These are phyloP conservation scores for Prunella fulvescens DNA, from an alignment of 2,113 vertebrate species.

Conservation along the genomic window DNA sequence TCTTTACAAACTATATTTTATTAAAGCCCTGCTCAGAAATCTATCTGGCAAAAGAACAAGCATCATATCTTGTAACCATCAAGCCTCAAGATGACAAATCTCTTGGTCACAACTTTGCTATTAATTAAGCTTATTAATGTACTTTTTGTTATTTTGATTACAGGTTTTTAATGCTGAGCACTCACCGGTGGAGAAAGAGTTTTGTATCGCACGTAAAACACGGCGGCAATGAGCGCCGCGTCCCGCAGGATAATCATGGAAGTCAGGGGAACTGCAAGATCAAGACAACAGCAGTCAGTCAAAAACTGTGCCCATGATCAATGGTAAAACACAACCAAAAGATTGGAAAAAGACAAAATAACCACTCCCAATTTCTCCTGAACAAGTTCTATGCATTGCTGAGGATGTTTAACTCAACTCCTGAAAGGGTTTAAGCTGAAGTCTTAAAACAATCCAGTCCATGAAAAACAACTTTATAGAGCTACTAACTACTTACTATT, in stretches of 20 bases:
- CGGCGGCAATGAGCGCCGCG: slow-evolving; percentile 87
- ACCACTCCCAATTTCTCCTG: not conserved
- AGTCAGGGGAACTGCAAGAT: slow-evolving; percentile 86
- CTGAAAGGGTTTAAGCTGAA: not conserved
- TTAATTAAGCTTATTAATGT: not conserved
- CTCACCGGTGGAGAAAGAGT: slow-evolving; percentile 96
- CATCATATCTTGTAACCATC: not conserved
- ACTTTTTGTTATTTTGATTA: rapidly evolving
- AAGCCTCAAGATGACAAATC: not conserved
- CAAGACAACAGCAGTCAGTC: not conserved
- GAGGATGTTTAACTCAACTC: not conserved
- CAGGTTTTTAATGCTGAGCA: not conserved
- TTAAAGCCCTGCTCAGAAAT: not conserved
- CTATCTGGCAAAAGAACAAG: not conserved
- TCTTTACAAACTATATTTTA: not conserved
- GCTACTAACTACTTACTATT: not conserved
- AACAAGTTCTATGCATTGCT: rapidly evolving
- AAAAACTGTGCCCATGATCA: not conserved
- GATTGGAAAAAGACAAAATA: not conserved
- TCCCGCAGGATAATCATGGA: slow-evolving; percentile 91
- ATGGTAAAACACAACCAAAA: not conserved
- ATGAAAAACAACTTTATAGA: not conserved
- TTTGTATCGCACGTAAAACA: slow-evolving; percentile 96
- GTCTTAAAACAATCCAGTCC: not conserved
- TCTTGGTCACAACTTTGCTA: not conserved